Conservation (phyloP, 2,113 vertebrate genomes). For the Epinephelus moara region DNA sequence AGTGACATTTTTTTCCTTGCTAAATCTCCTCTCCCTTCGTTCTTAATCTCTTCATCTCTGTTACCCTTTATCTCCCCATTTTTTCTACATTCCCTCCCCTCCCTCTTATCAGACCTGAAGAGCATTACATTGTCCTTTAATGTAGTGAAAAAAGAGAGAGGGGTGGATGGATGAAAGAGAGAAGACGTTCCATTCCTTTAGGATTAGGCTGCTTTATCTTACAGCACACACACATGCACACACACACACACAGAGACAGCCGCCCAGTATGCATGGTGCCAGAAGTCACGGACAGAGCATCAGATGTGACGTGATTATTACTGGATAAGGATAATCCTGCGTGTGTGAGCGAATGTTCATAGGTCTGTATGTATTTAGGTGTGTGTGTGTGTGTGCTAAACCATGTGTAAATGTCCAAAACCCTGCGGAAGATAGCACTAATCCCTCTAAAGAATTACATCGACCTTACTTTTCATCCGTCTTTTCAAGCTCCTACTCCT, state of each 20-base stretch:
- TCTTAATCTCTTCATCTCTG: conserved; percentile 68
- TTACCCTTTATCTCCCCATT: conserved; percentile 55
- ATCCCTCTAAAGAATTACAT: conserved; percentile 66
- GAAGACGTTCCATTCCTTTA: conserved; percentile 64
- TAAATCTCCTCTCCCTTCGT: conserved; percentile 52
- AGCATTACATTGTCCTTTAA: conserved; percentile 58
- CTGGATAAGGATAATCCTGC: conserved; percentile 65
- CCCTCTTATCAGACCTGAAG: conserved; percentile 15
- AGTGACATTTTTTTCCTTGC: conserved; percentile 38
- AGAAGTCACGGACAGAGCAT: conserved; percentile 66
- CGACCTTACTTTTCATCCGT: conserved; percentile 52
- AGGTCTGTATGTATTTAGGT: conserved; percentile 14
- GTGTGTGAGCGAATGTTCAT: conserved; percentile 28
- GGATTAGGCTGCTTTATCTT: conserved; percentile 58
- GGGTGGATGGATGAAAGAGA: conserved; percentile 46
- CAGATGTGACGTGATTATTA: conserved; percentile 73
- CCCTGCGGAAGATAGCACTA: conserved; percentile 53
- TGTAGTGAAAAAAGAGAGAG: conserved; percentile 36
- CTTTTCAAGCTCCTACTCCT: conserved; percentile 49
- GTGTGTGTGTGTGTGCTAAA: conserved; percentile 22
- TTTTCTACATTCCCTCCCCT: conserved; percentile 20
- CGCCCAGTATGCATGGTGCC: conserved; percentile 34
- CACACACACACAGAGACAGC: neutral
- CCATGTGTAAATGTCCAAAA: conserved; percentile 56
- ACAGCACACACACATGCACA: conserved; percentile 2